Evolutionary conservation across 2,113 vertebrate species (phyloP).

Genomic region (Lamprologus tigripictilis): DNA sequence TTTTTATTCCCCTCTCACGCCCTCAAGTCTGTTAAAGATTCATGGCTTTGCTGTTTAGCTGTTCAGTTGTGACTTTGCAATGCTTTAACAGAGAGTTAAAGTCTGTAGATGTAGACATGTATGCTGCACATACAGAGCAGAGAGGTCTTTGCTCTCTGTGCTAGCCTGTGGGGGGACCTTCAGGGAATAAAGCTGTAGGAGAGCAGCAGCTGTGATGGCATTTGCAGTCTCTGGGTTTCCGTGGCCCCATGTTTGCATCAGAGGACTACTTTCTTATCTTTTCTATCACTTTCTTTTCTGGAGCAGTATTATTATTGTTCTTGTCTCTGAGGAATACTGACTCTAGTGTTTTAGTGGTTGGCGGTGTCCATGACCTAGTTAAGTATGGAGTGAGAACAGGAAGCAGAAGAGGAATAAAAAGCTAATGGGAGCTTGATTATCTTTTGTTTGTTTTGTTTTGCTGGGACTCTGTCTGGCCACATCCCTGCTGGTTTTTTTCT

Average conservation of each 20-base stretch:
- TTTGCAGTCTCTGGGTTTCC: background rate
- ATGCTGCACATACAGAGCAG: background rate
- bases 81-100: background rate
- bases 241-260: background rate
- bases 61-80: background rate
- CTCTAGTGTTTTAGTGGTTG: slow-evolving; percentile 31
- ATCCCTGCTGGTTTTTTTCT: background rate
- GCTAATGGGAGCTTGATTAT: slow-evolving; percentile 23
- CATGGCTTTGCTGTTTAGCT: background rate
- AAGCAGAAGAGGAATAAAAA: slow-evolving; percentile 48
- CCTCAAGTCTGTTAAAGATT: background rate
- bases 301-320: background rate
- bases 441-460: background rate
- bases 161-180: background rate
- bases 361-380: slow-evolving; percentile 58
- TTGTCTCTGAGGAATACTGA: slow-evolving; percentile 25
- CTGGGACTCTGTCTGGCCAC: background rate
- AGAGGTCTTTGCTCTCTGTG: background rate
- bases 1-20: background rate
- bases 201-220: background rate
- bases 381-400: slow-evolving; percentile 50
- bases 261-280: background rate
- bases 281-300: background rate
- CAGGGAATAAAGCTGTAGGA: background rate
- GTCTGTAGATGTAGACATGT: background rate